These are phyloP conservation scores for Parapsyche elsis DNA, from an alignment of 1,140 invertebrate genomes.

Conservation along the genomic window DNA sequence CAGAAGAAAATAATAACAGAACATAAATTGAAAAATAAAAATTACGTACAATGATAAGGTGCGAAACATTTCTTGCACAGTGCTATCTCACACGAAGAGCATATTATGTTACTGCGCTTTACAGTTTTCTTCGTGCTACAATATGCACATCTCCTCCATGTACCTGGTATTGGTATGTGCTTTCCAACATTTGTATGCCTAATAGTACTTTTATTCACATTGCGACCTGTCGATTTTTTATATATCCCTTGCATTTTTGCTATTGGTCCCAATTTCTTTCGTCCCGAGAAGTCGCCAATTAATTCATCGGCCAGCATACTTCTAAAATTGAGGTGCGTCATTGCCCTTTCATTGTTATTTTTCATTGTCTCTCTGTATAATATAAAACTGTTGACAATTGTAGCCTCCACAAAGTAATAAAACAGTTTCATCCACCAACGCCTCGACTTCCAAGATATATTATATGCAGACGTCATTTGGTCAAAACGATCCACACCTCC, in stretches of 20 bases:
- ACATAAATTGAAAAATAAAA: too few relatives aligned
- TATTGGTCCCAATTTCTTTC: not conserved
- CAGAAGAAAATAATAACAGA: too few relatives aligned
- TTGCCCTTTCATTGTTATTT: constrained; percentile 30
- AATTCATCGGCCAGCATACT: constrained; percentile 39
- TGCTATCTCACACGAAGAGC: too few relatives aligned
- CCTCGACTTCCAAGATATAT: constrained; percentile 39
- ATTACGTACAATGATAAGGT: too few relatives aligned
- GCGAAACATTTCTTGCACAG: too few relatives aligned
- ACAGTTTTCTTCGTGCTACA: too few relatives aligned
- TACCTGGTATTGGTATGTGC: too few relatives aligned
- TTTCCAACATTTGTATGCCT: too few relatives aligned
- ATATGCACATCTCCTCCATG: too few relatives aligned
- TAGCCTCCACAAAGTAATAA: constrained; percentile 34
- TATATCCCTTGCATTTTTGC: constrained; percentile 41
- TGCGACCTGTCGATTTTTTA: constrained; percentile 31
- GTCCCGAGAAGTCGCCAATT: constrained; percentile 25
- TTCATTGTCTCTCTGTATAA: constrained; percentile 38
- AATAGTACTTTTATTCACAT: too few relatives aligned
- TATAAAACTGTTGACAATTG: constrained; percentile 36
- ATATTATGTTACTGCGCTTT: too few relatives aligned
- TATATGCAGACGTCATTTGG: constrained; percentile 32
- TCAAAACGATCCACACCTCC: constrained; percentile 34
- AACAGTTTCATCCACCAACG: constrained; percentile 40
- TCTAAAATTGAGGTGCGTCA: constrained; percentile 38